A percentile compares a stretch with the other conserved stretches of the same genome.
These are phyloP conservation scores for Thamnaconus septentrionalis DNA, from an alignment of 2,113 vertebrate species.

Conservation along the genomic window DNA sequence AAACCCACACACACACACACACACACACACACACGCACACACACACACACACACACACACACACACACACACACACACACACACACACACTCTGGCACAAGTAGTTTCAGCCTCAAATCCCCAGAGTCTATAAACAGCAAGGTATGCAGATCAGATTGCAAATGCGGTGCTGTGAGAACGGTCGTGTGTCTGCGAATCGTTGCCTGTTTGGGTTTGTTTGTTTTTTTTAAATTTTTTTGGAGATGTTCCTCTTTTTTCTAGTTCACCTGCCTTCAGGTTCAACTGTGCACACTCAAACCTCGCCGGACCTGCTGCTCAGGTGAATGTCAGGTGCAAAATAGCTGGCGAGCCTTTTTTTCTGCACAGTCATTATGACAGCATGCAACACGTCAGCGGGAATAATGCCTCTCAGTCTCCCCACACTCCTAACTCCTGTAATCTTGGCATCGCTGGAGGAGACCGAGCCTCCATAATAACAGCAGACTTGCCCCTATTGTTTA, in stretches of 20 bases:
- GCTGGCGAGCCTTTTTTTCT: constrained; percentile 44
- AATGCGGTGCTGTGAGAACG: neutral
- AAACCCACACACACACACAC: neutral
- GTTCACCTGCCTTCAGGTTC: no score
- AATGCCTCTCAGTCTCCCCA: constrained; percentile 50
- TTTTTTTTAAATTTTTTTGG: no score
- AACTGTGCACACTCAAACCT: no score
- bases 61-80: neutral
- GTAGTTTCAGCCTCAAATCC: constrained; percentile 24
- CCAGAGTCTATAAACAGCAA: constrained; percentile 24
- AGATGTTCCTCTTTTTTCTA: no score
- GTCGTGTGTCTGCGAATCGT: constrained; percentile 10
- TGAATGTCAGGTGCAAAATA: constrained; percentile 45
- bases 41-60: neutral
- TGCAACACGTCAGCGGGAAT: constrained; percentile 59
- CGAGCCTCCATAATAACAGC: constrained; percentile 56
- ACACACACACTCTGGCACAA: neutral
- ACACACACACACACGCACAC: no score
- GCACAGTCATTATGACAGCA: constrained; percentile 66
- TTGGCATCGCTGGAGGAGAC: constrained; percentile 25
- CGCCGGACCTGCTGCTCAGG: constrained; percentile 44
- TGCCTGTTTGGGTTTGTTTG: constrained; percentile 17
- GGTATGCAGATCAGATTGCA: constrained; percentile 22
- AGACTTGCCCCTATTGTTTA: constrained; percentile 55
- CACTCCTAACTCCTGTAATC: constrained; percentile 48